Conservation (phyloP, 2,113 vertebrate species). For the Poicephalus gulielmi region DNA sequence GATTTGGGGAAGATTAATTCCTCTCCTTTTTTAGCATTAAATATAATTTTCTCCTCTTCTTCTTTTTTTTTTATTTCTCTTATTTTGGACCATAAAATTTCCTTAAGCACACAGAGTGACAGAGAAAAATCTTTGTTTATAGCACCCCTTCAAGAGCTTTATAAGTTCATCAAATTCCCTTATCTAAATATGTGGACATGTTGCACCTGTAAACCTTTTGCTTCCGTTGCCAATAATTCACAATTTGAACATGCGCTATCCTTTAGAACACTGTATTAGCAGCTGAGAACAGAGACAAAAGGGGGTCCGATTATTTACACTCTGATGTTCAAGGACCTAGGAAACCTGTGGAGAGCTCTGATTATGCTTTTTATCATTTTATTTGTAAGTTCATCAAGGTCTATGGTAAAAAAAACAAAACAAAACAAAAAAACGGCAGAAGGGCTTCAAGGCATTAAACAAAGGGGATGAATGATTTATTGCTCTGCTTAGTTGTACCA, state of each 20-base stretch:
- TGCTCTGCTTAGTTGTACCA: neutral
- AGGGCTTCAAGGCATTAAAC: neutral
- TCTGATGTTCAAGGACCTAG: neutral
- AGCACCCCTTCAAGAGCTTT: neutral
- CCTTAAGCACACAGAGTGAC: neutral
- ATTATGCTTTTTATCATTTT: neutral
- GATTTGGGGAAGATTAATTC: neutral
- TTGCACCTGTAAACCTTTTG: neutral
- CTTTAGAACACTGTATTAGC: neutral
- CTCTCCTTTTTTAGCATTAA: neutral
- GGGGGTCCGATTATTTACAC: neutral
- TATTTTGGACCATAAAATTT: neutral
- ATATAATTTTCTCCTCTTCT: neutral
- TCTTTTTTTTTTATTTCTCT: neutral
- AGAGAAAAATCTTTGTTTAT: neutral
- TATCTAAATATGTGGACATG: neutral
- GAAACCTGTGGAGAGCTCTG: neutral
- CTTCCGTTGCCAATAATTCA: neutral
- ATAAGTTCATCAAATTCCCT: neutral
- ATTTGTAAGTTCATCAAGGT: neutral
- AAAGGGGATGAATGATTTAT: neutral
- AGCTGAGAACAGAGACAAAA: neutral
- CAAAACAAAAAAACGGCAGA: neutral
- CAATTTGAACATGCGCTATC: neutral
- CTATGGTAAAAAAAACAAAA: neutral